Conservation (phyloP, 2,113 vertebrate genomes). For the Phaetusa simplex region DNA sequence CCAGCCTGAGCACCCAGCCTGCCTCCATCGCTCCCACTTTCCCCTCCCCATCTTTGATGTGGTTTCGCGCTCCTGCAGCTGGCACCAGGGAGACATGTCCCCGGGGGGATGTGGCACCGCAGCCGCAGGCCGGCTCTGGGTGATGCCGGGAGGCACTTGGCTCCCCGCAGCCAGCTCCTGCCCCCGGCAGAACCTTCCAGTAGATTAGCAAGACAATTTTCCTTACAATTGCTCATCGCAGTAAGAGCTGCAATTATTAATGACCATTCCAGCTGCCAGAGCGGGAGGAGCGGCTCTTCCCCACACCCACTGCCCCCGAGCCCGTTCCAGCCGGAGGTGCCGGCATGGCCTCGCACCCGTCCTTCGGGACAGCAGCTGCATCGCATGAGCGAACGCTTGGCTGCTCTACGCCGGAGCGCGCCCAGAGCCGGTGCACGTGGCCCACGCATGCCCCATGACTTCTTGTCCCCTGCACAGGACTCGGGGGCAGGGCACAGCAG, state of each 20-base stretch:
- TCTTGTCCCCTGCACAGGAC: background rate
- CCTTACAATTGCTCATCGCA: conserved; percentile 30
- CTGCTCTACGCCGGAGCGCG: background rate
- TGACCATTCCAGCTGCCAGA: conserved; percentile 48
- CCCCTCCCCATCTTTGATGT: background rate
- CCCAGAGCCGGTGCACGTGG: background rate
- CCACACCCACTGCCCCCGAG: background rate
- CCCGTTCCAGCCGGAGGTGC: background rate
- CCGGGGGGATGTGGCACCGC: rapidly evolving
- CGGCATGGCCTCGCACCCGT: background rate
- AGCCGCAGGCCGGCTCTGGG: background rate
- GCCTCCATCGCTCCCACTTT: background rate
- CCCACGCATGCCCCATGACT: rapidly evolving
- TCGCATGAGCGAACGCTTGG: background rate
- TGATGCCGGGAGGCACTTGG: background rate
- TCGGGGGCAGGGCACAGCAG: rapidly evolving
- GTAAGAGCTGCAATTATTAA: conserved; percentile 51
- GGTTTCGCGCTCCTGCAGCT: background rate
- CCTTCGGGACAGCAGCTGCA: conserved; percentile 10
- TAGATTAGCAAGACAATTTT: conserved; percentile 37
- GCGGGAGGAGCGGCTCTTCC: background rate
- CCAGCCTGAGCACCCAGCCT: rapidly evolving
- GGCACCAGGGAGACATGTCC: background rate
- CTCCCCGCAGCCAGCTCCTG: background rate
- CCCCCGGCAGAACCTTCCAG: conserved; percentile 40